Percentiles rank a stretch among this genome's conserved stretches.
phyloP scores from a whole-genome alignment of 2,888 invertebrate genomes.

The Epicampocera succincta region DNA sequence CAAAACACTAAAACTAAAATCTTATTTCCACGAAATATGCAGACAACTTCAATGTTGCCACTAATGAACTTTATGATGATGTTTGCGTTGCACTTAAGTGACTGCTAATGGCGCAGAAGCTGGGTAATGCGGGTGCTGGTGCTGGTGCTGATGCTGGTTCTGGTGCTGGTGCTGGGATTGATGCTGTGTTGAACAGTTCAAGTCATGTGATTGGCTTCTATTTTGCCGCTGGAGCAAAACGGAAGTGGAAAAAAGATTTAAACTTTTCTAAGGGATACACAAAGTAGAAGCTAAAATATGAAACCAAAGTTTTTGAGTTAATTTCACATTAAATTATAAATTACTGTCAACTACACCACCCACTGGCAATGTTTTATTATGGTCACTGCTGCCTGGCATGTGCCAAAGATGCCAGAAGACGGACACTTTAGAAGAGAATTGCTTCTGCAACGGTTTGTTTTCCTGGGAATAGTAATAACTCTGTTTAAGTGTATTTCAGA shows the following conservation, averaged over 20 bases:
- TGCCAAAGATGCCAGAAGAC: not conserved
- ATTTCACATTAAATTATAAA: slow-evolving; percentile 61
- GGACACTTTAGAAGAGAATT: slow-evolving; percentile 50
- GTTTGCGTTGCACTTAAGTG: slow-evolving; percentile 35
- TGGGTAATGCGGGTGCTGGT: too few relatives aligned
- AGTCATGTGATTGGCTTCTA: slow-evolving; percentile 2
- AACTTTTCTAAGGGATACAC: slow-evolving; percentile 24
- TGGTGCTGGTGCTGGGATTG: not conserved
- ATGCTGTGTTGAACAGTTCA: slow-evolving; percentile 12
- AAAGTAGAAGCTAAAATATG: slow-evolving; percentile 8
- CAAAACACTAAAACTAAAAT: not conserved
- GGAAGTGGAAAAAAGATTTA: slow-evolving; percentile 47
- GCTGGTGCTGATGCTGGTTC: not conserved
- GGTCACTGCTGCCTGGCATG: slow-evolving; percentile 2
- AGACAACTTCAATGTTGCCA: slow-evolving; percentile 39
- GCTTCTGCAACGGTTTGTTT: not conserved
- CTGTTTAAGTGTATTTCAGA: too few relatives aligned
- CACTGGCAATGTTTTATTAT: slow-evolving; percentile 29
- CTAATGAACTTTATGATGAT: slow-evolving; percentile 48
- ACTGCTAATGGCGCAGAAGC: slow-evolving; percentile 14
- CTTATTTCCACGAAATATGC: slow-evolving; percentile 46
- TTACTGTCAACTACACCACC: slow-evolving; percentile 35
- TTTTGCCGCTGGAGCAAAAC: slow-evolving; percentile 48
- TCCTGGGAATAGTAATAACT: too few relatives aligned
- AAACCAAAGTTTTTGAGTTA: slow-evolving; percentile 49